Evolutionary conservation across 2,888 invertebrate species (phyloP), one percentile per base, ranked within the genome.

Genomic region (Catocala nupta): DNA sequence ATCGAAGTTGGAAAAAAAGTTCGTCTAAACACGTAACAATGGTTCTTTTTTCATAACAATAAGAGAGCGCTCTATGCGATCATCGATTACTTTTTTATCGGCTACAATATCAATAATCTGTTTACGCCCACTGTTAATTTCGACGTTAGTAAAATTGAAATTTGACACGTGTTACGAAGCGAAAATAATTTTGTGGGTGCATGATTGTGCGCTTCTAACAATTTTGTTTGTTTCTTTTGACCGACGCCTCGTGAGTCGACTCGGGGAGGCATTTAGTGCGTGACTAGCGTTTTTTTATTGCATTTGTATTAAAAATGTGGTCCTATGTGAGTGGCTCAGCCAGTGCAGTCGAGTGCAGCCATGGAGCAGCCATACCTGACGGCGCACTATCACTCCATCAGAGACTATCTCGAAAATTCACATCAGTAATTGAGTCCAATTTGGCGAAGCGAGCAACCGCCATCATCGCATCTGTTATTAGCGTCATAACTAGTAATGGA

Each of bases 51-150:
- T 90, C 84, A 80, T 79, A 81, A 86, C 88, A 88, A 89, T 86
- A 79, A 82, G 78, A 83, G 84, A 78, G 78, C 82, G 85, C 83
- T 88, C 85, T 83, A 84, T 86, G 83, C 91, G 92, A 90, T 93
- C 93, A 93, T 94, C 93, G 94, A 93, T 94, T 94, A 93, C 87
- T 92, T 93, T 93, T 93, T 93, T 93, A 92, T 92, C 90, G 80
- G 82, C 79, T 83, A 90, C 91, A 93, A 93, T 93, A 93, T 93
- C 93, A 90, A 93, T 92, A 92, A 92, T 93, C 92, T 86, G 92
- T 92, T 90, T 90, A 94, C 94, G 93, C 94, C 94, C 94, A 92
- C 93, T 84, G 93, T 93, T 94, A 92, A 93, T 92, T 91, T 87
- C 91, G 88, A 92, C 92, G 90, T 90, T 89, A 86, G 89, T 92